These are phyloP conservation scores for Seira ritae DNA, from an alignment of 2,888 invertebrate species.

Conservation along the genomic window DNA sequence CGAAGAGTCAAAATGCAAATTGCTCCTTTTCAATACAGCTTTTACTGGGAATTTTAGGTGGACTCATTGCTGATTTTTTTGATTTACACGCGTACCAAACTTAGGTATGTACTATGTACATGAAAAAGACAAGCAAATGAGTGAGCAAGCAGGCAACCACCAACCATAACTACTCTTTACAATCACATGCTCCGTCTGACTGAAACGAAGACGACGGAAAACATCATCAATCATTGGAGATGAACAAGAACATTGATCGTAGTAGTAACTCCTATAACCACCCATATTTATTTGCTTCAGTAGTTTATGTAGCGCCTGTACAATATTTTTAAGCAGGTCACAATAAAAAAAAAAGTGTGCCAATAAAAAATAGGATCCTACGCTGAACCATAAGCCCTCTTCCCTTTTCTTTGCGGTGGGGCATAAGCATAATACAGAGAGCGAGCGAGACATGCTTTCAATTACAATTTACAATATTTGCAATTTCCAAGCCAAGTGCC, in stretches of 20 bases:
- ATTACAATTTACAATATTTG: background rate
- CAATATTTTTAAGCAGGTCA: constrained; percentile 55
- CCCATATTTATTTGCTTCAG: constrained; percentile 7
- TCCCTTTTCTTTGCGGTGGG: background rate
- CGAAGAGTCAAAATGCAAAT: background rate
- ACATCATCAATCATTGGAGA: constrained; percentile 58
- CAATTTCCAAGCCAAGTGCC: background rate
- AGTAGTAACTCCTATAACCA: background rate
- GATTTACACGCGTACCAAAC: background rate
- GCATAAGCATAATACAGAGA: too few relatives aligned
- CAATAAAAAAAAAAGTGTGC: constrained; percentile 61
- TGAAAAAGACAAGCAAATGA: too few relatives aligned
- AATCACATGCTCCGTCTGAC: too few relatives aligned
- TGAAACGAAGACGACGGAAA: constrained; percentile 50
- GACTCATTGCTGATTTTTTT: constrained; percentile 12
- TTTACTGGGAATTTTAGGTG: constrained; percentile 30
- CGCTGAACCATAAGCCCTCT: constrained; percentile 2
- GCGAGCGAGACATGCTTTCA: too few relatives aligned
- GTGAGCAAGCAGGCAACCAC: background rate
- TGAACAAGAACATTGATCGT: constrained; percentile 5
- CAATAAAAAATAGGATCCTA: constrained; percentile 51
- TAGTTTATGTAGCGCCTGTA: background rate
- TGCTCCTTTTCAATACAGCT: constrained; percentile 2
- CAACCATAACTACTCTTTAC: background rate
- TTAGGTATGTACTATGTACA: too few relatives aligned